These are phyloP conservation scores for Tetropium fuscum DNA, from an alignment of 2,888 invertebrate genomes.

Conservation along the genomic window DNA sequence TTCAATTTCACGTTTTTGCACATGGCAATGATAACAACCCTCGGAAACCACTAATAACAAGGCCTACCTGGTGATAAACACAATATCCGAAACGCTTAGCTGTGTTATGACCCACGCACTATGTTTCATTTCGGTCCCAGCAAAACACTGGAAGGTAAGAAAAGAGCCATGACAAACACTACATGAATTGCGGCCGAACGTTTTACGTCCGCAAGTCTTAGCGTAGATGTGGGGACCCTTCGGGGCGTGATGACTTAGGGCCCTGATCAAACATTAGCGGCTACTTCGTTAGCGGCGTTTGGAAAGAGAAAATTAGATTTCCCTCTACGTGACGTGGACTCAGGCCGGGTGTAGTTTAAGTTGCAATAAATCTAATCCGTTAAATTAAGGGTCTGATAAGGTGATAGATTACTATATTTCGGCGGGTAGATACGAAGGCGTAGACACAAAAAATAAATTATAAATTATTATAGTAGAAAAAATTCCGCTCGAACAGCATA, in stretches of 20 bases:
- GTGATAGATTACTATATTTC: no score
- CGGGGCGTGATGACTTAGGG: neutral
- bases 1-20: no score
- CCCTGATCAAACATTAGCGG: constrained; percentile 5
- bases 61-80: neutral
- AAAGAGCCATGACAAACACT: constrained; percentile 1
- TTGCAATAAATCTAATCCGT: constrained; percentile 1
- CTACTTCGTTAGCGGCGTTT: constrained; percentile 3
- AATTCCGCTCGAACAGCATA: no score
- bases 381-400: no score
- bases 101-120: neutral
- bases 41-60: no score
- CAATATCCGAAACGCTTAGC: neutral
- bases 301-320: constrained; percentile 5
- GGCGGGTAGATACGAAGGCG: no score
- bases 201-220: neutral
- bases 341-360: neutral
- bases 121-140: neutral
- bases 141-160: neutral
- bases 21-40: no score
- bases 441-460: no score
- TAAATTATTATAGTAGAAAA: no score
- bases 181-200: neutral
- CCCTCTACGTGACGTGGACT: neutral
- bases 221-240: neutral